Base-by-base conservation (phyloP, 2,888 invertebrate genomes). In the Metallyticus violacea region DNA sequence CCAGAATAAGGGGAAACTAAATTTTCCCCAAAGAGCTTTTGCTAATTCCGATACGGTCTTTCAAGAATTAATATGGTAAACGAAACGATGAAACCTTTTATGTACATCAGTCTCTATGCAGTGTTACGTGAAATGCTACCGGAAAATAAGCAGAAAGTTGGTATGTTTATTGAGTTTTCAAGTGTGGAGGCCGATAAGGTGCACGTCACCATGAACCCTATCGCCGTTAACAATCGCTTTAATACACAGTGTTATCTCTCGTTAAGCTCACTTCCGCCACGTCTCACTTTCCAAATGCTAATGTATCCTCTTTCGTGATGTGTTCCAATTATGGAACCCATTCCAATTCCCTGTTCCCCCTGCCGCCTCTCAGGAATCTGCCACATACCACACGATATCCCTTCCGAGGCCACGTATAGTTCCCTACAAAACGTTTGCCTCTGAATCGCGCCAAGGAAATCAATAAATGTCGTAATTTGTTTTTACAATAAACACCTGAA, bases 231-330 rank as follows among this genome's bases (percentile, higher is more conserved):
- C 79, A 79, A 79, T 79, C 79, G 28, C 79, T 79, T 79, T 79
- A 79, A 79, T n/a, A 25, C 78, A 78, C 78, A 78, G 3, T 78
- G 78, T 79, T 26, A 79, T 81, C 30, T 81, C 9, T 40, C 29
- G 29, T n/a, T 80, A 80, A 9, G 40, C 7, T 25, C 5, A 81
- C 81, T 81, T 81, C 81, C 81, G 30, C 3, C 28, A 30, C n/a
- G 30, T 81, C 81, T 81, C 81, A 81, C 81, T 81, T 26, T 81
- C 30, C 26, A 25, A 25, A 81, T 81, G 83, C 83, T 83, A 83
- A 83, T 83, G 83, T 7, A 77, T 77, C 83, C 83, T 77, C 83
- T 83, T 77, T 77, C 83, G 83, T 83, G 83, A 27, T 83, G 25
- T 29, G n/a, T 77, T n/a, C 83, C 83, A 77, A 83, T 77, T 83